Conservation (phyloP, 2,888 invertebrate genomes). For the Apamea epomidion region DNA sequence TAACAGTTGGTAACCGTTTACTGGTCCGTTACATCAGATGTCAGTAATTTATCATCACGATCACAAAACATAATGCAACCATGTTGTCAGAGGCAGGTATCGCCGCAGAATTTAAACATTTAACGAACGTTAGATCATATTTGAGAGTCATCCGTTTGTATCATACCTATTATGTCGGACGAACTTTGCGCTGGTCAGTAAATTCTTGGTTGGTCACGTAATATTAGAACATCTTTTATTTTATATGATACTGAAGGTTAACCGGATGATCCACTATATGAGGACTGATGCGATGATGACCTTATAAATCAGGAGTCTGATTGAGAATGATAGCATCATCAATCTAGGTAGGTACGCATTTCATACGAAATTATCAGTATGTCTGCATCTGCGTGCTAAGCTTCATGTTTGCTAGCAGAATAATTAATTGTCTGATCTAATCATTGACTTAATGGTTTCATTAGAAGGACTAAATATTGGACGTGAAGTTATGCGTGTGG, state of each 20-base stretch:
- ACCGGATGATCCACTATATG: slow-evolving; percentile 17
- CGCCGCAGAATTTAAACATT: slow-evolving; percentile 36
- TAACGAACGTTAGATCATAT: slow-evolving; percentile 44
- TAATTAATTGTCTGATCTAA: slow-evolving; percentile 43
- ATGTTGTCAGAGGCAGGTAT: slow-evolving; percentile 36
- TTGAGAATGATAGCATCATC: slow-evolving; percentile 7
- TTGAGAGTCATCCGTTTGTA: not conserved
- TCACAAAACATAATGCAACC: slow-evolving; percentile 50
- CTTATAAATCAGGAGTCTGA: not conserved
- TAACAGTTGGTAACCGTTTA: slow-evolving; percentile 29
- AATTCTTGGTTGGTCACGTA: slow-evolving; percentile 63
- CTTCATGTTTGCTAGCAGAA: slow-evolving; percentile 35
- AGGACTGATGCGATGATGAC: slow-evolving; percentile 25
- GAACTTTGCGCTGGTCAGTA: slow-evolving; percentile 32
- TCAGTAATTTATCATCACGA: slow-evolving; percentile 48
- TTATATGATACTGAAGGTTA: slow-evolving; percentile 53
- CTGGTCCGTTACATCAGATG: slow-evolving; percentile 42
- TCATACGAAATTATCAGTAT: slow-evolving; percentile 37
- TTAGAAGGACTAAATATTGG: not conserved
- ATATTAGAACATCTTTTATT: slow-evolving; percentile 55
- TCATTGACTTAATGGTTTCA: slow-evolving; percentile 24
- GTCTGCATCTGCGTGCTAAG: slow-evolving; percentile 1
- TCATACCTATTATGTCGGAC: slow-evolving; percentile 39
- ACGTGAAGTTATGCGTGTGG: slow-evolving; percentile 5
- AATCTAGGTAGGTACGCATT: slow-evolving; percentile 1